Conservation (phyloP, 2,888 invertebrate genomes). For the Scaptomyza reducta region DNA sequence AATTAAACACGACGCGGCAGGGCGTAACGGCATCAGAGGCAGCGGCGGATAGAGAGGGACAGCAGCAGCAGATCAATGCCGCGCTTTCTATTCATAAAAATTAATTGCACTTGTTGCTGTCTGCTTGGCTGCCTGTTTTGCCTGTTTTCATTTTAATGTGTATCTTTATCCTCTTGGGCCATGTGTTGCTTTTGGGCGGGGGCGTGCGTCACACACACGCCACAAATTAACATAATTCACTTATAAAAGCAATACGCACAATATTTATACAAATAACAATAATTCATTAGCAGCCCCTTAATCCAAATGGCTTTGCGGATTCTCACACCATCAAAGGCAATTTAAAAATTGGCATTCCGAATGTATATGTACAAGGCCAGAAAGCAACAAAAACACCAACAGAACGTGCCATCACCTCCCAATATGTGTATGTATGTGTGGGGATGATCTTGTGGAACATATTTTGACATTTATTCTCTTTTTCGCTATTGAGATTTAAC, state of each 20-base stretch:
- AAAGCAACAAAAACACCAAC: conserved; percentile 5
- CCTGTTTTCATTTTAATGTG: conserved; percentile 10
- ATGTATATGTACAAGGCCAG: conserved; percentile 14
- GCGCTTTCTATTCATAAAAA: conserved; percentile 75
- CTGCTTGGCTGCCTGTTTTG: conserved; percentile 21
- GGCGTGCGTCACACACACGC: conserved; percentile 37
- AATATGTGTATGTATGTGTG: not conserved
- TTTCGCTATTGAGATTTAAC: not conserved
- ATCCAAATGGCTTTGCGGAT: conserved; percentile 23
- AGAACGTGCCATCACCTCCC: not conserved
- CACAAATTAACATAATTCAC: conserved; percentile 60
- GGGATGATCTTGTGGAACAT: not conserved
- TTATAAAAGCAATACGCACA: conserved; percentile 52
- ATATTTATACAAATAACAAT: conserved; percentile 62
- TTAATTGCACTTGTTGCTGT: conserved; percentile 75
- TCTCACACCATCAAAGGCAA: conserved; percentile 30
- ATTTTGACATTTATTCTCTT: not conserved
- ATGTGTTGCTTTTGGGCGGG: conserved; percentile 28
- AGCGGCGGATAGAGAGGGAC: conserved; percentile 11
- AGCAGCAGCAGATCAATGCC: conserved; percentile 53
- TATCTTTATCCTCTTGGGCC: conserved; percentile 26
- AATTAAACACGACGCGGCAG: conserved; percentile 71
- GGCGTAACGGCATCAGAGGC: conserved; percentile 52
- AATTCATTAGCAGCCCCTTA: conserved; percentile 59
- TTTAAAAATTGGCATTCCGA: conserved; percentile 18